These are phyloP conservation scores for Tanaodytes sp. DNA, from an alignment of 2,888 invertebrate species.

Conservation along the genomic window DNA sequence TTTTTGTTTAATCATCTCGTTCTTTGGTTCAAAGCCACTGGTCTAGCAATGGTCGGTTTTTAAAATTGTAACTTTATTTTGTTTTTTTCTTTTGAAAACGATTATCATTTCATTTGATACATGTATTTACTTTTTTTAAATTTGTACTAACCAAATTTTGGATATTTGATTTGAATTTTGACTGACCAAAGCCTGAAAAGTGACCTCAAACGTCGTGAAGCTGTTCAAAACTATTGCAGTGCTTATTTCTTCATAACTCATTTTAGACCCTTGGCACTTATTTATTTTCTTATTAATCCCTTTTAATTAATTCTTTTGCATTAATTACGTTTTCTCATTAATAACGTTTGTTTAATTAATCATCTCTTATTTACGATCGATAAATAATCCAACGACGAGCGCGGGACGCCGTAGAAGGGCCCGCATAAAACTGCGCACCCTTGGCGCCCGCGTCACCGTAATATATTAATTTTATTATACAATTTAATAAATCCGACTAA, in stretches of 20 bases:
- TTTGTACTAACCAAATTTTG: no score
- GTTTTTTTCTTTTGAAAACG: not conserved
- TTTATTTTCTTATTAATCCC: conserved; percentile 15
- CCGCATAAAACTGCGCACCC: conserved; percentile 70
- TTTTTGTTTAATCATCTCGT: no score
- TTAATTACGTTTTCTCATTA: conserved; percentile 49
- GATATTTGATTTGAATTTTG: no score
- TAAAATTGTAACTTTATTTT: no score
- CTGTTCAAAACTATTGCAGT: conserved; percentile 40
- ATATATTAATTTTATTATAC: conserved; percentile 73
- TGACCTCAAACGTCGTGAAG: no score
- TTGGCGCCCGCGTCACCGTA: conserved; percentile 58
- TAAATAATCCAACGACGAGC: conserved; percentile 65
- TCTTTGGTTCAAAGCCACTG: no score
- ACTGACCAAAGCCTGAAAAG: no score
- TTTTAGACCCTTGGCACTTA: conserved; percentile 57
- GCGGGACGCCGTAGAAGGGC: conserved; percentile 46
- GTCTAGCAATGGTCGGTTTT: no score
- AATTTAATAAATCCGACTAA: conserved; percentile 69
- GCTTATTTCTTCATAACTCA: conserved; percentile 42
- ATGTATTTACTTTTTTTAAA: no score
- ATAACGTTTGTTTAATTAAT: conserved; percentile 64
- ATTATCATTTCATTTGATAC: no score
- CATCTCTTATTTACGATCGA: conserved; percentile 57
- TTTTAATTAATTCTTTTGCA: conserved; percentile 50